Conservation (phyloP, 2,797 vertebrate species). For the Enteromius fasciolatus region DNA sequence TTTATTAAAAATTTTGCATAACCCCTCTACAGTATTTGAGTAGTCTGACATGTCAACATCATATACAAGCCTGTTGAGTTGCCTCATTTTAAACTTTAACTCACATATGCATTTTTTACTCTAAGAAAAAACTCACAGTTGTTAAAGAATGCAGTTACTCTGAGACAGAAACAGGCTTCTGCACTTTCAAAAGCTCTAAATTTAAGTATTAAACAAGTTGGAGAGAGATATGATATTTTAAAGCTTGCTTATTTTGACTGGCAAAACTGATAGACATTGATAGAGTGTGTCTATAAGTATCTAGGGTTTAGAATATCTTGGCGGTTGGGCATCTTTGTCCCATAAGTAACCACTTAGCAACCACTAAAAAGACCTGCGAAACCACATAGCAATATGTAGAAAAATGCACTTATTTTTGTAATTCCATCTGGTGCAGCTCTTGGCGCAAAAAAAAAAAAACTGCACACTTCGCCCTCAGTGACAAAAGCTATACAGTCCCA, state of each 20-base stretch:
- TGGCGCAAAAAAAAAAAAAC: background rate
- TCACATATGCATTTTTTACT: too few species aligned
- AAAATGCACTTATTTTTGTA: constrained; percentile 17
- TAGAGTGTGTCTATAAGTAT: background rate
- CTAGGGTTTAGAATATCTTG: background rate
- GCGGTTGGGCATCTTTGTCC: background rate
- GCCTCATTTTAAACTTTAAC: too few species aligned
- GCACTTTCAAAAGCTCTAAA: background rate
- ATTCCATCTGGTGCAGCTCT: background rate
- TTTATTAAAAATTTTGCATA: background rate
- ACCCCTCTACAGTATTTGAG: background rate
- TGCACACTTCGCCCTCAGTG: background rate
- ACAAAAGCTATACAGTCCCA: constrained; percentile 1
- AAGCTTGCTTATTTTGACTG: background rate
- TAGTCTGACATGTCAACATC: background rate
- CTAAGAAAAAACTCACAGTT: too few species aligned
- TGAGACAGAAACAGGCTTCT: background rate
- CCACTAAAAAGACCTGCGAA: background rate
- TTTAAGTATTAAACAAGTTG: background rate
- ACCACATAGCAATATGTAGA: constrained; percentile 1
- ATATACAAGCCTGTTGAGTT: background rate
- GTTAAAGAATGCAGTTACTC: background rate
- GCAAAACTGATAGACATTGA: background rate
- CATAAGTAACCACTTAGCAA: background rate
- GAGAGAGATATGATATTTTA: background rate